Conservation (phyloP, 2,888 invertebrate species). For the Onchidella celtica region DNA sequence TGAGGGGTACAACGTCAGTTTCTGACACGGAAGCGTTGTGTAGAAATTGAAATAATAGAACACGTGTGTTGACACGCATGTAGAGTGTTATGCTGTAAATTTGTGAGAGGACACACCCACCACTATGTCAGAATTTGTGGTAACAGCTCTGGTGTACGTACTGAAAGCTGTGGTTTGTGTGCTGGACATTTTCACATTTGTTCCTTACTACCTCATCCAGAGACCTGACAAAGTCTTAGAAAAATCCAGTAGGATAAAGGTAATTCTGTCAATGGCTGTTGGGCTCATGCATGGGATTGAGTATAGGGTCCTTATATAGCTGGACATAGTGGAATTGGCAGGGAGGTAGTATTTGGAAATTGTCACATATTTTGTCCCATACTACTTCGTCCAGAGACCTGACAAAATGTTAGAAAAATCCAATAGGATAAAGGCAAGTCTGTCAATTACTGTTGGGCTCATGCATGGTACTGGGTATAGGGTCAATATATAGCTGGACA, state of each 20-base stretch:
- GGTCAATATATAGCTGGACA: too few relatives aligned
- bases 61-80: too few relatives aligned
- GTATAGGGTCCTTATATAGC: too few relatives aligned
- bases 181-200: constrained; percentile 94
- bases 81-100: not conserved
- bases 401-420: constrained; percentile 63
- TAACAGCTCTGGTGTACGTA: constrained; percentile 62
- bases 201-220: constrained; percentile 92
- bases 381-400: constrained; percentile 89
- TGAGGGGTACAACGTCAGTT: too few relatives aligned
- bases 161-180: constrained; percentile 83
- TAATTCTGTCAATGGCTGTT: too few relatives aligned
- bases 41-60: too few relatives aligned
- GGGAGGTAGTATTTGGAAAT: too few relatives aligned
- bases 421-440: constrained; percentile 72
- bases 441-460: too few relatives aligned
- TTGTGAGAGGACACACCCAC: not conserved
- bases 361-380: constrained; percentile 93
- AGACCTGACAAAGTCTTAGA: constrained; percentile 79
- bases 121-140: constrained; percentile 60
- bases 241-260: constrained; percentile 71
- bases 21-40: too few relatives aligned
- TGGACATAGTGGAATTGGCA: too few relatives aligned
- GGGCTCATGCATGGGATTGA: too few relatives aligned
- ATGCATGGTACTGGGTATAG: too few relatives aligned